Base-by-base conservation (phyloP, 2,888 invertebrate genomes). In the Lycophotia porphyrea region DNA sequence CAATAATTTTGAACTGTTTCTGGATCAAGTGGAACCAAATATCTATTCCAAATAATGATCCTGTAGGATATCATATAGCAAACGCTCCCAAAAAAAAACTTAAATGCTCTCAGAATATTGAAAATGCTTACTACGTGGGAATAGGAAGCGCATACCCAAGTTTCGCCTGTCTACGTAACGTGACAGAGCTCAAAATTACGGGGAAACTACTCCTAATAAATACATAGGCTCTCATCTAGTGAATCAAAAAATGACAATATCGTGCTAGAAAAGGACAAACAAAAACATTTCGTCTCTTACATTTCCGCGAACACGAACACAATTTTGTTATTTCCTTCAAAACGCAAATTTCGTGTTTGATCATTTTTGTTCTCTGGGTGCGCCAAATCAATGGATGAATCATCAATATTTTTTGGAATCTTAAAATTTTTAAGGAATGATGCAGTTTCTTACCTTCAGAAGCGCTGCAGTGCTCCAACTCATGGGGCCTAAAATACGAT, bases 401-500 rank as follows among this genome's bases (percentile, higher is more conserved):
- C 9, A n/a, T 58, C 9, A 31, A 8, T 52, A 1, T 52, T 18
- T 7, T n/a, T 27, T 52, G 13, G 15, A n/a, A 63, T 52, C 7
- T 2, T n/a, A 15, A 1, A 1, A 9, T 60, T 39, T 34, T 5
- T 18, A 8, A 36, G 18, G 31, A 2, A 68, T 0, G 4, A 52
- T 47, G 2, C 3, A 52, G 65, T 63, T 39, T 63, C 87, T 89
- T 92, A 95, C 95, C 95, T 90, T 95, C 93, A 73, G 92, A 88
- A 44, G 87, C 78, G 4, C 85, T 82, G n/a, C 63, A 63, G n/a
- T 88, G 88, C 3, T 95, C 96, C 81, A 95, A 84, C 71, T 96
- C 96, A 82, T 96, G 94, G 0, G 95, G 92, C 76, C 96, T 92
- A 76, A 94, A 96, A 78, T 93, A 95, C 1, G 91, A 92, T 0